Conservation (phyloP, 1,140 invertebrate species). For the Luehdorfia chinensis region DNA sequence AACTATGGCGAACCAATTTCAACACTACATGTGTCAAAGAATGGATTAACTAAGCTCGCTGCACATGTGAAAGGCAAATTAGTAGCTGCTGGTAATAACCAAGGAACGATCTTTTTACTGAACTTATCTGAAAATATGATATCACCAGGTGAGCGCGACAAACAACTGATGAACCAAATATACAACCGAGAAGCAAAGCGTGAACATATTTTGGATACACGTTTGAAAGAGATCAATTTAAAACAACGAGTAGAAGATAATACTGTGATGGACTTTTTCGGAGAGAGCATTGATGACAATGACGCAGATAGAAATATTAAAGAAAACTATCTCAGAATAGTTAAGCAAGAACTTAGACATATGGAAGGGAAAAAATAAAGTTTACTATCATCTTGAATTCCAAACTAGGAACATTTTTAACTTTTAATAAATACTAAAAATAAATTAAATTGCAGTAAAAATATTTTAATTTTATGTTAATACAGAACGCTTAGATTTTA, state of each 20-base stretch:
- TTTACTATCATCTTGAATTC: too few relatives aligned
- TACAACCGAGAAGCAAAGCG: conserved; percentile 91
- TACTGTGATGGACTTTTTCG: conserved; percentile 17
- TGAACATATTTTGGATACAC: conserved; percentile 92
- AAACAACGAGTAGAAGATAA: conserved; percentile 47
- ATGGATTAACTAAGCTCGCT: conserved; percentile 71
- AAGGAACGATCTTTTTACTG: conserved; percentile 87
- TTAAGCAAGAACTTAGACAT: conserved; percentile 39
- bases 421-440: too few relatives aligned
- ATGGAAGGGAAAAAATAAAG: conserved; percentile 31
- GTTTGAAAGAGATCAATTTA: conserved; percentile 85
- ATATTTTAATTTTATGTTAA: too few relatives aligned
- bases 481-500: too few relatives aligned
- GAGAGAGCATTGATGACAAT: conserved; percentile 28
- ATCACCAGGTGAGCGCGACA: conserved; percentile 85
- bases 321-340: conserved; percentile 36
- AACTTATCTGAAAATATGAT: conserved; percentile 89
- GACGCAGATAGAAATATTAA: conserved; percentile 31
- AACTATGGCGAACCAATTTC: conserved; percentile 89
- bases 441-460: too few relatives aligned
- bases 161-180: conserved; percentile 76
- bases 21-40: conserved; percentile 66
- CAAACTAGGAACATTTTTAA: too few relatives aligned
- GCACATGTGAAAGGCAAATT: conserved; percentile 81
- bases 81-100: conserved; percentile 86